Evolutionary conservation across 2,888 invertebrate genomes (phyloP).

Genomic region (Thecophora atra): DNA sequence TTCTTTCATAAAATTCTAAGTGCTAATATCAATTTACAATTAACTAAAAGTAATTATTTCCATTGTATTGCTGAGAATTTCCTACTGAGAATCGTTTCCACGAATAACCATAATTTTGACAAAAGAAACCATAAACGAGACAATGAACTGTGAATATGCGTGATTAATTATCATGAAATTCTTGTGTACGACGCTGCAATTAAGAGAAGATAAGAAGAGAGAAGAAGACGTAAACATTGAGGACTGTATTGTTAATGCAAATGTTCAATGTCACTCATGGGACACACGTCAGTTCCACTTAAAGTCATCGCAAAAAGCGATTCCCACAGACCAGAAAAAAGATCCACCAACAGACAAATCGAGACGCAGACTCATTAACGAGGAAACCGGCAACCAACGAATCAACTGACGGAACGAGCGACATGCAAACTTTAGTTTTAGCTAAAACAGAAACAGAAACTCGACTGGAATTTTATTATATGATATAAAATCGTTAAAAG

Average conservation of each 20-base stretch:
- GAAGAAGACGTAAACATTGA: no score
- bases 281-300: neutral
- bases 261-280: slow-evolving; percentile 12
- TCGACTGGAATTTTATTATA: neutral
- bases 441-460: neutral
- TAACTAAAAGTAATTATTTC: neutral
- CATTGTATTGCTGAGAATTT: neutral
- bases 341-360: neutral
- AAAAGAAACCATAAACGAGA: neutral
- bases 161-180: slow-evolving; percentile 21
- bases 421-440: neutral
- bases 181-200: neutral
- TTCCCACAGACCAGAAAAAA: neutral
- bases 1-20: no score
- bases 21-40: no score
- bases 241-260: neutral
- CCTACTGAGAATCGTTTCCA: neutral
- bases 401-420: neutral
- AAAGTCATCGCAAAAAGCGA: neutral
- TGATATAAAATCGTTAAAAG: neutral
- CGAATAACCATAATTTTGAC: neutral
- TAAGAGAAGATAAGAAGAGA: no score
- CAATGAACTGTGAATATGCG: slow-evolving; percentile 9
- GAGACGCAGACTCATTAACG: no score
- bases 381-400: neutral